Percentiles rank a stretch among this genome's conserved stretches.
Conservation (phyloP, 2,888 invertebrate genomes). For the Drosophila ochracea region DNA sequence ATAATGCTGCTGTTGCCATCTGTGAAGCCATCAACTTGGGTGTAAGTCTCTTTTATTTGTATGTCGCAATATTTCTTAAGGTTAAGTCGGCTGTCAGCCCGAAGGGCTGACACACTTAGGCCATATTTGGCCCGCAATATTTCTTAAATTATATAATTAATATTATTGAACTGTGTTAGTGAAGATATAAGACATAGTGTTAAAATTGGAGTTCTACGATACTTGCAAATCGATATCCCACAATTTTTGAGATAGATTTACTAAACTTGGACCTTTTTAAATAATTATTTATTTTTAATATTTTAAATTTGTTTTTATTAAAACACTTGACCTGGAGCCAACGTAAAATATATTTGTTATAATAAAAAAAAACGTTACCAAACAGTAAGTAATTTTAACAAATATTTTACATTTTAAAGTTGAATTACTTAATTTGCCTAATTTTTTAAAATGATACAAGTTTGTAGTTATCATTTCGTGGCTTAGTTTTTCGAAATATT, state of each 20-base stretch:
- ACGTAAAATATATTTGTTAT: background rate
- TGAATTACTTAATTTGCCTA: background rate
- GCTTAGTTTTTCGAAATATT: background rate
- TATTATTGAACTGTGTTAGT: background rate
- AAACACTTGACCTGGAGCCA: background rate
- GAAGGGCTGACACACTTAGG: too few relatives aligned
- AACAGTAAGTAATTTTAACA: background rate
- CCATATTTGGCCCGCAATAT: too few relatives aligned
- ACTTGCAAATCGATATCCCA: background rate
- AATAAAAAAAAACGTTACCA: background rate
- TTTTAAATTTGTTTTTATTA: background rate
- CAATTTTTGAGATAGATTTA: background rate
- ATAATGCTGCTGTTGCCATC: conserved; percentile 90
- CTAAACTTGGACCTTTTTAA: background rate
- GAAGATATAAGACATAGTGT: background rate
- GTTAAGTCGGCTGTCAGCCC: too few relatives aligned
- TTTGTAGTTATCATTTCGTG: background rate
- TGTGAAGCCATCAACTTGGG: conserved; percentile 89
- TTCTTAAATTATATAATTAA: background rate
- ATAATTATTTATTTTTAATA: background rate
- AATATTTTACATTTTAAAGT: background rate
- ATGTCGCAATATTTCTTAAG: background rate
- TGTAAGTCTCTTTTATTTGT: conserved; percentile 55
- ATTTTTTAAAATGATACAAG: background rate
- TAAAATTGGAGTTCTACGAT: background rate